Base-by-base conservation (phyloP, 2,113 vertebrate genomes). In the Epinephelus cyanopodus region DNA sequence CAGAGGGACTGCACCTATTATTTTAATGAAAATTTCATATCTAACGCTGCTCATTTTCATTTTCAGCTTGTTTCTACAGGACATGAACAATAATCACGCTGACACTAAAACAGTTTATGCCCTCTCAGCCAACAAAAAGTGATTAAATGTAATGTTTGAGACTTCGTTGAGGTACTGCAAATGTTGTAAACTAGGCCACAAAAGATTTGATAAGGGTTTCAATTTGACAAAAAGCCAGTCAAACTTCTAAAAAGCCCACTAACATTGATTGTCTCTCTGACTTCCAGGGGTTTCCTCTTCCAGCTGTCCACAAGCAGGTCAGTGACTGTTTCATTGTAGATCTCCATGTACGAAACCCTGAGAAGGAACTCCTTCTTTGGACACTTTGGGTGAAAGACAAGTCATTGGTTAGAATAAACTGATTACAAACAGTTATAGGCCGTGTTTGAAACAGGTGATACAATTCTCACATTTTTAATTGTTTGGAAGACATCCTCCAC, bases 331-430 rank as follows among this genome's bases (percentile, higher is more conserved):
- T 99, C 98, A 27, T 99, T 99, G 90, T 99, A 99, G 88, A 99
- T 99, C 76, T 99, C 98, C 98, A 99, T 97, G 77, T 99, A 99
- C 8, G 98, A 99, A 64, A 99, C 97, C 1, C 98, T 93, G 56
- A 99, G 91, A 19, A 99, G 96, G 89, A 99, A 99, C 89, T 99
- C 98, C 83, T 98, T 97, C 12, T 97, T 96, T 4, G 97, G 97
- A 94, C 93, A 96, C 98, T 99, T 62, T 21, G 45, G 27, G n/a
- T 47, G 6, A 39, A 61, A 62, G 13, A 57, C 2, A 87, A 68
- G 5, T 1, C 0, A 6, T 1, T 9, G 3, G 25, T 91, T 58
- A 81, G 39, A 66, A 39, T 3, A n/a, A 53, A 56, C 8, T 7
- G 13, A 54, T 63, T 6, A 3, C 10, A 37, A 18, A 42, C 10